phyloP scores from a whole-genome alignment of 2,888 invertebrate genomes.

The Polietes domitor region DNA sequence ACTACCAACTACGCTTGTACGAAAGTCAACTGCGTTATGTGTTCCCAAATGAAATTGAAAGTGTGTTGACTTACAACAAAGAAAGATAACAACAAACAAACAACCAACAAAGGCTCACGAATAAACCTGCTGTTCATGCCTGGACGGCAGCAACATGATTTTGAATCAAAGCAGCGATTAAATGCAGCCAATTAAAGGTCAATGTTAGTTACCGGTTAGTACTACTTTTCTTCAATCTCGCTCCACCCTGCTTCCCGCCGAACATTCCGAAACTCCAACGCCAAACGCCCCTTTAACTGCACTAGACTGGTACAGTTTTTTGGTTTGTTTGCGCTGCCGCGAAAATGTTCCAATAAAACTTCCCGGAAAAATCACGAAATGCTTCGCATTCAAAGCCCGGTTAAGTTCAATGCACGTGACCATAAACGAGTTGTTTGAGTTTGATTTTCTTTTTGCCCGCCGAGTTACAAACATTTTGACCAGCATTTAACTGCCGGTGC shows the following conservation, averaged over 20 bases:
- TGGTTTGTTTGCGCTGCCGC: too few species aligned
- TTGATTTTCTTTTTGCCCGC: background rate
- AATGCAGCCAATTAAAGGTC: constrained; percentile 54
- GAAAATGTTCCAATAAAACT: constrained; percentile 34
- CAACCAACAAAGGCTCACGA: background rate
- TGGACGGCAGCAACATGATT: constrained; percentile 18
- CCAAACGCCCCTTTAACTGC: background rate
- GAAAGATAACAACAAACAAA: background rate
- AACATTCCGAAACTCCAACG: background rate
- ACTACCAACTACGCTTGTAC: background rate
- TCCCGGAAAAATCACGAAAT: constrained; percentile 36
- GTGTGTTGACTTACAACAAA: constrained; percentile 8
- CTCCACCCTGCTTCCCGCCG: background rate
- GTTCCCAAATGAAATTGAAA: constrained; percentile 22
- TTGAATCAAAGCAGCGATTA: constrained; percentile 15
- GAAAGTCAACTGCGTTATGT: background rate
- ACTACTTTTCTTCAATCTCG: background rate
- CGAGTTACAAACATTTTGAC: constrained; percentile 31
- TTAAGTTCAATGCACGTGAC: constrained; percentile 65
- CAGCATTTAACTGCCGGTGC: constrained; percentile 4
- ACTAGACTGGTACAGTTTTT: background rate
- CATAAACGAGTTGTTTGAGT: constrained; percentile 22
- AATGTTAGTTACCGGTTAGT: constrained; percentile 54
- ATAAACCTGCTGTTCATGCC: constrained; percentile 49
- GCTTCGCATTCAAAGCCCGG: background rate